Base-by-base conservation (phyloP, 2,888 invertebrate species). In the Celastrina argiolus region DNA sequence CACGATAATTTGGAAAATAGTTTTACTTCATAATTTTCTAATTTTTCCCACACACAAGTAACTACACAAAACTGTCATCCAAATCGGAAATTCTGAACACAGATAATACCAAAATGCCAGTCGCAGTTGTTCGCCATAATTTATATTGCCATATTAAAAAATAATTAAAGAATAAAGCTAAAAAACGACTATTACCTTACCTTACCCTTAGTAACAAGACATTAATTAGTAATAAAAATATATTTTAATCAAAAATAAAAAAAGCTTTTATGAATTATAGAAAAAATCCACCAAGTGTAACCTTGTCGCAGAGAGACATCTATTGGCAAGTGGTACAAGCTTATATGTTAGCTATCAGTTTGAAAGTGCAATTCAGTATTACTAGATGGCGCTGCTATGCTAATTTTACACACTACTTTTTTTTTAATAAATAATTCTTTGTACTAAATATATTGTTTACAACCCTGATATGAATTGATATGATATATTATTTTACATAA, bases 1-100 rank as follows among this genome's bases (percentile, higher is more conserved):
- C 83, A 84, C 84, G 80, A 80, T 86, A 85, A 82, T 81, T 81
- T 79, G 73, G 76, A 84, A 85, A 86, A 76, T 73, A 73, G 70
- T 81, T 72, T 70, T 74, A 77, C 73, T 77, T 76, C 77, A 77
- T 77, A 75, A 74, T 77, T 51, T 74, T 72, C 68, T 70, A 72
- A 75, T 72, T 75, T 74, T 71, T 71, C 70, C 71, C 70, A 72
- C 74, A 74, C 74, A 74, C 74, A 76, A 76, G 76, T 75, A 74
- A 76, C 72, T 72, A 73, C 7, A 31, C 71, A 73, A 73, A 71
- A 68, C 72, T 73, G 67, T 51, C 67, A 72, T 22, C 22, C 22
- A 22, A 51, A 51, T 51, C 75, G 75, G 74, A 75, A 73, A 75
- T 74, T 76, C 75, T 66, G 67, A 68, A 72, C 56, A 64, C 64